Base-by-base conservation (phyloP, 2,888 invertebrate genomes). In the Julus scanicus region DNA sequence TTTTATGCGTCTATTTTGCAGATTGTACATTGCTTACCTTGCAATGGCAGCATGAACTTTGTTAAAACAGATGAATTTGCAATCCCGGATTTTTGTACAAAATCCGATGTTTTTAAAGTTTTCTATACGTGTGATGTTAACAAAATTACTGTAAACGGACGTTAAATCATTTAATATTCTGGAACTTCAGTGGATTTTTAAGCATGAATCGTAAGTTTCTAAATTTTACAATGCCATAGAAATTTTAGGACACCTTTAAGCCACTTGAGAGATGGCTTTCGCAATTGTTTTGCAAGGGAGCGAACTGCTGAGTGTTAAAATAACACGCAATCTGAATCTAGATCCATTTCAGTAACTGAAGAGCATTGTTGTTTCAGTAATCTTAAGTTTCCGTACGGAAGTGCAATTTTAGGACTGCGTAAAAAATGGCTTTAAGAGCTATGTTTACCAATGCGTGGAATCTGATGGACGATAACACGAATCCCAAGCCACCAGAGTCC, bases 321-420 rank as follows among this genome's bases (percentile, higher is more conserved):
- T 80, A 37, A 11, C 8, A 4, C 37, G 80, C 80, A 80, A 80
- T 80, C 80, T 37, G 80, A 13, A 37, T 80, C 80, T 37, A 80
- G 80, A 80, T 80, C 80, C 80, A 80, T 80, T 80, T 15, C 80
- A 80, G 80, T 80, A 80, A 80, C 80, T 80, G 80, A 80, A 80
- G 80, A 80, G 80, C 37, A 15, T 39, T 13, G 80, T 80, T 80
- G 80, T 80, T 15, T 37, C 80, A 39, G 80, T 80, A 80, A 80
- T 80, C 80, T 80, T 37, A 29, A 37, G 80, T 80, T 80, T 80
- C 80, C 80, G 5, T 9, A 80, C 37, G 80, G 37, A 80, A 80
- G 80, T 15, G 80, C 80, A 80, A 80, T 80, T 80, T 80, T 80
- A 80, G 80, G 37, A 15, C 37, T 13, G 80, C 13, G 37, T 39